Conservation (phyloP, 2,797 vertebrate species). For the Urosaurus nigricauda region DNA sequence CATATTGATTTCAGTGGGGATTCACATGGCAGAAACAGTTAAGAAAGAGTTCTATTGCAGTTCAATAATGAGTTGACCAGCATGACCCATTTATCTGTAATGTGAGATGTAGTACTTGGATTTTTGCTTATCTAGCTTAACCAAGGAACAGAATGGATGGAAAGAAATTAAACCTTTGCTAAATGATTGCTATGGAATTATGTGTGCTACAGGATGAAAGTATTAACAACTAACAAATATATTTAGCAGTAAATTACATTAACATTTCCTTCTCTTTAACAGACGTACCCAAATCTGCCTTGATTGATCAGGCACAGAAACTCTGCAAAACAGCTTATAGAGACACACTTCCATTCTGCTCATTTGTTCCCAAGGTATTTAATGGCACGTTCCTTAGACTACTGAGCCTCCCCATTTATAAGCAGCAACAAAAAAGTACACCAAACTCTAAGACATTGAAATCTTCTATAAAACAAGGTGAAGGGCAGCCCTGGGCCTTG, state of each 20-base stretch:
- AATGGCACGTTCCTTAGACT: neutral
- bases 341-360: neutral
- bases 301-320: neutral
- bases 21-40: conserved; percentile 62
- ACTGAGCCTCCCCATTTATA: too few species aligned
- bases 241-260: conserved; percentile 2
- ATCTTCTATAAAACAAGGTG: too few species aligned
- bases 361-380: neutral
- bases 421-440: too few species aligned
- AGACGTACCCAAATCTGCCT: neutral
- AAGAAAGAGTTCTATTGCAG: conserved; percentile 62
- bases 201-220: conserved; percentile 23
- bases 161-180: neutral
- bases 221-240: conserved; percentile 55
- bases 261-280: neutral
- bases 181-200: neutral
- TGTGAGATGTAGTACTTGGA: conserved; percentile 39
- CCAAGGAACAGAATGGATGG: neutral
- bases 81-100: conserved; percentile 71
- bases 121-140: conserved; percentile 13
- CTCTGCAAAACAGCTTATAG: neutral
- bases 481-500: too few species aligned
- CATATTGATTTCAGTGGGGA: conserved; percentile 57
- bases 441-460: too few species aligned
- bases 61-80: conserved; percentile 64